These are phyloP conservation scores for Ochropleura leucogaster DNA, from an alignment of 2,888 invertebrate genomes.

Conservation along the genomic window DNA sequence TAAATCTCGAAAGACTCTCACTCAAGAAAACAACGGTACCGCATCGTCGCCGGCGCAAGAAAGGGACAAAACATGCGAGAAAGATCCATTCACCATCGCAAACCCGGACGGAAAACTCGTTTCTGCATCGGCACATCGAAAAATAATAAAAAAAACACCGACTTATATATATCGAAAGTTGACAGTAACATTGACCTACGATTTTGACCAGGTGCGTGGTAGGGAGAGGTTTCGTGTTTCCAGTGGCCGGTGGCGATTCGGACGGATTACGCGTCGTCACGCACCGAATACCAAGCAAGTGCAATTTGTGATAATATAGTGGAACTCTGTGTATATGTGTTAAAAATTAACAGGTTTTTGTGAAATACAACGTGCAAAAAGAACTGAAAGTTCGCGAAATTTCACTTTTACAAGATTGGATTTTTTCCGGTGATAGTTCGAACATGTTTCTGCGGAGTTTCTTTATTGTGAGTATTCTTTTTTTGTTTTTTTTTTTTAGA, in stretches of 20 bases:
- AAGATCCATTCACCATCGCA: conserved; percentile 77
- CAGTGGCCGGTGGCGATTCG: conserved; percentile 42
- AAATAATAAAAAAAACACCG: conserved; percentile 62
- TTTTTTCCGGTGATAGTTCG: conserved; percentile 58
- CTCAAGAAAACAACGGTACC: conserved; percentile 65
- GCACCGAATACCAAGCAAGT: conserved; percentile 60
- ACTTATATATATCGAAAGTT: conserved; percentile 68
- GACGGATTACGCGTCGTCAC: conserved; percentile 63
- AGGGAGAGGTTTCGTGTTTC: conserved; percentile 36
- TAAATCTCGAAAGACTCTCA: conserved; percentile 59
- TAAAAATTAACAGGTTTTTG: conserved; percentile 60
- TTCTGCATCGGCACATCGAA: conserved; percentile 57
- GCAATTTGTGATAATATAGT: conserved; percentile 53
- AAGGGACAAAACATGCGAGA: conserved; percentile 70
- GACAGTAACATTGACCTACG: conserved; percentile 55
- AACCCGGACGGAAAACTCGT: conserved; percentile 74
- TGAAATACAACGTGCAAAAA: conserved; percentile 57
- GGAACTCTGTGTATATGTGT: conserved; percentile 62
- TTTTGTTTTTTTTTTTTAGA: conserved; percentile 8
- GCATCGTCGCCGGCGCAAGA: conserved; percentile 72
- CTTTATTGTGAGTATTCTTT: conserved; percentile 59
- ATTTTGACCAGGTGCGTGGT: conserved; percentile 51
- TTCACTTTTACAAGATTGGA: conserved; percentile 64
- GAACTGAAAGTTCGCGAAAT: conserved; percentile 53
- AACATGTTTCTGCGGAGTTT: conserved; percentile 58